phyloP scores from a whole-genome alignment of 2,888 invertebrate genomes.

The Drosophila subsilvestris region DNA sequence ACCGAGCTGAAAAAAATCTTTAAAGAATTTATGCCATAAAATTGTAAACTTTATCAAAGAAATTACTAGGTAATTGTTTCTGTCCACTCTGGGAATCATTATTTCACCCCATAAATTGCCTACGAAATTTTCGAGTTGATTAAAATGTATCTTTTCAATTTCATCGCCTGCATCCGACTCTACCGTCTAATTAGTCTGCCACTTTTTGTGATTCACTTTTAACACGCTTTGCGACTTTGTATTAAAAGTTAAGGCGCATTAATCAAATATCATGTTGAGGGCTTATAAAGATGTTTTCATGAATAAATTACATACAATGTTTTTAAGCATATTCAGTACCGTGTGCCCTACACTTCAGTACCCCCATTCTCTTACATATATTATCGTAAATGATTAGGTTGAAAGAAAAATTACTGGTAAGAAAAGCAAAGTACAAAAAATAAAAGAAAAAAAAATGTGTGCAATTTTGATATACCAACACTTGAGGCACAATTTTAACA shows the following conservation, averaged over 20 bases:
- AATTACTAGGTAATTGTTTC: background rate
- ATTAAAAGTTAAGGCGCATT: background rate
- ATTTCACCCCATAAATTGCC: background rate
- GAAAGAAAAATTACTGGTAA: conserved; percentile 29
- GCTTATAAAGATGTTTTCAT: conserved; percentile 22
- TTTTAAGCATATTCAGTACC: background rate
- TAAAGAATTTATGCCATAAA: background rate
- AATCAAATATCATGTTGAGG: conserved; percentile 17
- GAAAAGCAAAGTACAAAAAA: background rate
- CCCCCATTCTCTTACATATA: conserved; percentile 9
- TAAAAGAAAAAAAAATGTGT: conserved; percentile 20
- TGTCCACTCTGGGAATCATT: background rate
- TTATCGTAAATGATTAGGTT: conserved; percentile 41
- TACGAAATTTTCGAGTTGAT: background rate
- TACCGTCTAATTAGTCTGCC: background rate
- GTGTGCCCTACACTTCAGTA: background rate
- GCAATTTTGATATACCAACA: conserved; percentile 46
- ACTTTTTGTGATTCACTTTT: background rate
- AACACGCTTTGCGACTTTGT: conserved; percentile 1
- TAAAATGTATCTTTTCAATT: background rate
- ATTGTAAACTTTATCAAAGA: background rate
- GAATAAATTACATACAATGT: conserved; percentile 8
- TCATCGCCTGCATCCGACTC: background rate
- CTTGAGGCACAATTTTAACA: conserved; percentile 50
- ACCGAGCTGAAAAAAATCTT: too few species aligned